These are phyloP conservation scores for Melanaphis sacchari DNA, from an alignment of 1,140 invertebrate genomes.

Conservation along the genomic window DNA sequence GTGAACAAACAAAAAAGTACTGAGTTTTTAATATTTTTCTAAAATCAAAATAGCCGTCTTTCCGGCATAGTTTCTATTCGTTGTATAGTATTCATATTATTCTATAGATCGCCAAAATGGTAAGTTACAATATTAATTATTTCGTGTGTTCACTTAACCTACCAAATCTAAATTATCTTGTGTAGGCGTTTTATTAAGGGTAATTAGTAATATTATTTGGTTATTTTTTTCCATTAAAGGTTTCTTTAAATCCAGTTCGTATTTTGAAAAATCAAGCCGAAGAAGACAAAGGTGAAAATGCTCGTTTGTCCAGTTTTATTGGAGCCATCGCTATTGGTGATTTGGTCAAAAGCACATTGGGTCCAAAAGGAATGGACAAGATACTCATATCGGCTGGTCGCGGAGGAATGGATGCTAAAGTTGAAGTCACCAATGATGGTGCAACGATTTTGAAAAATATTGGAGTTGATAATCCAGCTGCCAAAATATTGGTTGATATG, in stretches of 20 bases:
- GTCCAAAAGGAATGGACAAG: constrained; percentile 99
- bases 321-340: constrained; percentile 99
- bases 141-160: constrained; percentile 2
- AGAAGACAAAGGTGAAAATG: constrained; percentile 96
- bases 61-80: background rate
- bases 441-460: constrained; percentile 97
- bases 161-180: background rate
- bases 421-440: constrained; percentile 99
- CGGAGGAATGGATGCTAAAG: constrained; percentile 71
- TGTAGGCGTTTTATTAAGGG: background rate
- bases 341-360: constrained; percentile 96
- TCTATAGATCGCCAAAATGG: background rate
- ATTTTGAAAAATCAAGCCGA: constrained; percentile 95
- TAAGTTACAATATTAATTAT: background rate
- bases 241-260: constrained; percentile 91
- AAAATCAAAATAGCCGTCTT: background rate
- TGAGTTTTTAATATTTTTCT: background rate
- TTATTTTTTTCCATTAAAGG: constrained; percentile 65
- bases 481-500: constrained; percentile 98
- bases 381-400: constrained; percentile 89
- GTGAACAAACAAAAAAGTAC: background rate
- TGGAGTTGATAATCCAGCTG: constrained; percentile 98
- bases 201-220: background rate
- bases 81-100: background rate
- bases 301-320: constrained; percentile 94